Base-by-base conservation (phyloP, 1,140 invertebrate genomes). In the Telenomus remus region DNA sequence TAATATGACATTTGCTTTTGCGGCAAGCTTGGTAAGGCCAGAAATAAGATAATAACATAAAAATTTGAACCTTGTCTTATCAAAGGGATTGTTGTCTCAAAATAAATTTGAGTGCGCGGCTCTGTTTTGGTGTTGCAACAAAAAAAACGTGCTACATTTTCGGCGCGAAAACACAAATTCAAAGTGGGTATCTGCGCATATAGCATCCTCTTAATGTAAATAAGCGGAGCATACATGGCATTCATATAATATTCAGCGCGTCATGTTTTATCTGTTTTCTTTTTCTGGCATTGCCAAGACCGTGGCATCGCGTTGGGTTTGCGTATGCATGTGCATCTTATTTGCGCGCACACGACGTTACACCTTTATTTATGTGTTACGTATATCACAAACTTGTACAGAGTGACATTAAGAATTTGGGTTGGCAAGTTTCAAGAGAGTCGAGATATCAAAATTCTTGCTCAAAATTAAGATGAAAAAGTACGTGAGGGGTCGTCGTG, bases 301-400 rank as follows among this genome's bases (percentile, higher is more conserved):
- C 65, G 51, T 61, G 35, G 49, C 55, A 77, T 77, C 59, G 54
- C 70, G n/a, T 75, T 71, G 19, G 19, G 56, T 44, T 69, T 49
- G 71, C 63, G 72, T 80, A 81, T 64, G 80, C 81, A 82, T 81
- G 81, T 71, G 71, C 80, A 80, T 81, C 64, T 80, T 77, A 80
- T 70, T 76, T 80, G 71, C 70, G 79, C 76, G 50, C 66, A 70
- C 55, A 76, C 64, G 72, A 69, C 64, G 51, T 66, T 73, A 65
- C 57, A 75, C 64, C 54, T 75, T 69, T 69, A 75, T 75, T 75
- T 75, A 69, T 69, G 64, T 74, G 57, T 68, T 57, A 66, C 64
- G 71, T 74, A 61, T 74, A 74, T 74, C 66, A 69, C 64, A 69
- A 57, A 69, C 50, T 49, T 75, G 64, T 69, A 64, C 59, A 59